These are phyloP conservation scores for Drosophila prosaltans DNA, from an alignment of 1,140 invertebrate species.

Conservation along the genomic window DNA sequence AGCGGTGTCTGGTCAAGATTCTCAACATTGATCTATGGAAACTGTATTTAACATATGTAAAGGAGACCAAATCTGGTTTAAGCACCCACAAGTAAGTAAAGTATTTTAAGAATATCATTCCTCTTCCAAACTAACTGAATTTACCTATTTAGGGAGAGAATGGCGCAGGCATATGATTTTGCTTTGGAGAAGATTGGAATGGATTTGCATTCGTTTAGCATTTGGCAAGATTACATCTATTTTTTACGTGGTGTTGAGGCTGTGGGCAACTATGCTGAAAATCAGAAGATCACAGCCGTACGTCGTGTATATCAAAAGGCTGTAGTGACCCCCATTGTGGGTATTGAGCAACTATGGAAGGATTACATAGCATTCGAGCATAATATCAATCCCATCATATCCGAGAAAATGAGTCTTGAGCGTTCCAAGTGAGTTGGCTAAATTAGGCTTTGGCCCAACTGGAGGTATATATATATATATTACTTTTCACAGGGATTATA, in stretches of 20 bases:
- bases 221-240: slow-evolving; percentile 99
- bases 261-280: slow-evolving; percentile 99
- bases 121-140: background rate
- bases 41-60: slow-evolving; percentile 98
- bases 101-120: background rate
- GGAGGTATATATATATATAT: background rate
- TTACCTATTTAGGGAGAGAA: slow-evolving; percentile 92
- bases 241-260: slow-evolving; percentile 99
- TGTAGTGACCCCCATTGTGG: slow-evolving; percentile 98
- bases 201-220: slow-evolving; percentile 97
- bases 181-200: slow-evolving; percentile 99
- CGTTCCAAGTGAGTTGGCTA: slow-evolving; percentile 72
- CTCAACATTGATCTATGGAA: slow-evolving; percentile 99
- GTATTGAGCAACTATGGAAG: slow-evolving; percentile 99
- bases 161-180: slow-evolving; percentile 99
- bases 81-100: slow-evolving; percentile 95
- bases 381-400: slow-evolving; percentile 98
- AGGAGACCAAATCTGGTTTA: slow-evolving; percentile 97
- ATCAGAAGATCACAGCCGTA: slow-evolving; percentile 99
- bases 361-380: slow-evolving; percentile 98
- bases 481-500: slow-evolving; percentile 90
- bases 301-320: slow-evolving; percentile 98
- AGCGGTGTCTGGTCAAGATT: slow-evolving; percentile 98
- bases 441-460: background rate
- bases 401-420: slow-evolving; percentile 86